Evolutionary conservation across 2,888 invertebrate genomes (phyloP), one percentile per base, ranked within the genome.

Genomic region (Actias luna): DNA sequence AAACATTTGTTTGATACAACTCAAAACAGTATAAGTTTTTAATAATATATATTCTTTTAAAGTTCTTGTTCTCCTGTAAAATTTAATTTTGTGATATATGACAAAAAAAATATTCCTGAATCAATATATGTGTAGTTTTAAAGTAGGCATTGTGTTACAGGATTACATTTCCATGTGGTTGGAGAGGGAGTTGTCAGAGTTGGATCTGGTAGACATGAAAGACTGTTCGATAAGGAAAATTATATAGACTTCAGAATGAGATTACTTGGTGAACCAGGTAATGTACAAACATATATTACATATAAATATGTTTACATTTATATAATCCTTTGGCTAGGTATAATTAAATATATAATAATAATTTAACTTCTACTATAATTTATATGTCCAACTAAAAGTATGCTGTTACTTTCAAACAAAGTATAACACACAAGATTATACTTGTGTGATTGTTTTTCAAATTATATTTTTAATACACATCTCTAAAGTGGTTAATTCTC

Each of bases 181-280:
- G 98, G 98, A 14, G 98, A 98, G 92, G 98, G 98, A 65, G 97
- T 98, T 61, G 98, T 98, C n/a, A 94, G 97, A 65, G 95, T 98
- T 35, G 94, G 96, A 50, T 96, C 96, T 46, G 95, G 96, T 63
- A 94, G 97, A 52, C 96, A 97, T 78, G 97, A 98, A 82, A 94
- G 97, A 76, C 95, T 97, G 39, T 97, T 96, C 84, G 98, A 98
- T 86, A 96, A 97, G 84, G 98, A 98, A 87, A 98, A 98, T 85
- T 98, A 98, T 83, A 98, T 98, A 76, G 98, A 98, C 90, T 98
- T 98, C 85, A 94, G 98, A 70, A 98, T 98, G 98, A 94, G 98
- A 72, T 93, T 98, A 33, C 94, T 98, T 18, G 98, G 98, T 58
- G 98, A 98, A 93, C 95, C 96, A 89, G 96, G 93, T 92, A 75